Evolutionary conservation across 2,113 vertebrate species (phyloP), one percentile per base, ranked within the genome.

Genomic region (Aegotheles bennettii): DNA sequence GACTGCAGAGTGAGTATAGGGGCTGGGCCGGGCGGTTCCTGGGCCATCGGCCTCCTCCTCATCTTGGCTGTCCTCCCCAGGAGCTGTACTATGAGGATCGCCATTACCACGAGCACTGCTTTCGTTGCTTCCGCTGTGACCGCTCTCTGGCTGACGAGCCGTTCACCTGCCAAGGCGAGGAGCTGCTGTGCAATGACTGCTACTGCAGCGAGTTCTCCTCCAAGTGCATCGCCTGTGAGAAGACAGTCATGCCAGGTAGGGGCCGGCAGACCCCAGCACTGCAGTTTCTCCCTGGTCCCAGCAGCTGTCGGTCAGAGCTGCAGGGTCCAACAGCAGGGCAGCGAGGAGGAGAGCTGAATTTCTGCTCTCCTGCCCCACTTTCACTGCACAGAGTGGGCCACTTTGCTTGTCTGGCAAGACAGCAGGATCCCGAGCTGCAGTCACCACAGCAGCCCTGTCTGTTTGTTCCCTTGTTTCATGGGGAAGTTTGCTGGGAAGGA

Each of bases 151-250:
- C 99, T 0, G 99, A 99, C 0, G 99, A 99, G 94, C 99, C 99
- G 0, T 99, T 99, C 97, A 99, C 99, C 93, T 99, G 99, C 97
- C 99, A 99, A 97, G 99, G 99, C 29, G 98, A 98, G 5, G 98
- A 99, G 69, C 97, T 99, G 97, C 98, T 99, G 75, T 99, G 99
- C 97, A 99, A 99, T 0, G 99, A 99, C 97, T 99, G 99, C 96
- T 99, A 99, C 98, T 99, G 99, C 97, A 99, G 98, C 6, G 99
- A 99, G 97, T 99, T 99, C 98, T 99, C 99, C 67, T 99, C 99
- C 76, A 99, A 99, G 64, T 99, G 99, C 59, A 93, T 99, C 0
- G 99, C 99, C 92, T 99, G 99, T 8, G 99, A 99, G 96, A 99
- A 99, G 98, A 98, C 99, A 0, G 99, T 99, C 98, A 99, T 99